These are phyloP conservation scores for Aythya fuligula DNA, from an alignment of 2,797 vertebrate genomes.

Conservation along the genomic window DNA sequence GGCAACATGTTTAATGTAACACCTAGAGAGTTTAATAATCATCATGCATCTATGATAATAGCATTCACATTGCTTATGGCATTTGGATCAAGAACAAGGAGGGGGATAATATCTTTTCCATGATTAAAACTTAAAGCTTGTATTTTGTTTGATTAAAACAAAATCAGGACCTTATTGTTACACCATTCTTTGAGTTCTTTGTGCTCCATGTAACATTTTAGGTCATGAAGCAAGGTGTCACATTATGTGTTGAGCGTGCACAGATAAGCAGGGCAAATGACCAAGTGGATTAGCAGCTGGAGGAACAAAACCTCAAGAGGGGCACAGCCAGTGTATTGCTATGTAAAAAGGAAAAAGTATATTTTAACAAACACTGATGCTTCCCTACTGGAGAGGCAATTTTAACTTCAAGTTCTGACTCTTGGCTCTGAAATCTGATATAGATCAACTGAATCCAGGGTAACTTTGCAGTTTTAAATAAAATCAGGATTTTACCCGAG, in stretches of 20 bases:
- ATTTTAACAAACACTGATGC: neutral
- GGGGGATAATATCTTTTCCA: conserved; percentile 39
- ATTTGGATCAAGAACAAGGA: conserved; percentile 66
- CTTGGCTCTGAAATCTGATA: neutral
- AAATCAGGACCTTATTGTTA: conserved; percentile 13
- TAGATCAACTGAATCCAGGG: neutral
- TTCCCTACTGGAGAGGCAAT: neutral
- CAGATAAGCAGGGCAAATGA: neutral
- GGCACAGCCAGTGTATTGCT: neutral
- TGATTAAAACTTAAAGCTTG: conserved; percentile 58
- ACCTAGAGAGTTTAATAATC: conserved; percentile 41
- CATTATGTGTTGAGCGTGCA: neutral
- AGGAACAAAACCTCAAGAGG: neutral
- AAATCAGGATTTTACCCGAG: neutral
- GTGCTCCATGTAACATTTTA: neutral
- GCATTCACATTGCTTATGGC: conserved; percentile 46
- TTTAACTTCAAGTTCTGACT: neutral
- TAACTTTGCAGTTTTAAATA: neutral
- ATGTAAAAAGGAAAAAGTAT: neutral
- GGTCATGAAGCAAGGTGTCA: neutral
- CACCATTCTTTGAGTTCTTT: neutral
- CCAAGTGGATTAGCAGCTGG: conserved; percentile 11
- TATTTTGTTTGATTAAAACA: conserved; percentile 60
- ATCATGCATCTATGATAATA: conserved; percentile 36
- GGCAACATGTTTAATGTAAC: conserved; percentile 35